These are phyloP conservation scores for Heliconius cydno DNA, from an alignment of 2,888 invertebrate genomes.

Conservation along the genomic window DNA sequence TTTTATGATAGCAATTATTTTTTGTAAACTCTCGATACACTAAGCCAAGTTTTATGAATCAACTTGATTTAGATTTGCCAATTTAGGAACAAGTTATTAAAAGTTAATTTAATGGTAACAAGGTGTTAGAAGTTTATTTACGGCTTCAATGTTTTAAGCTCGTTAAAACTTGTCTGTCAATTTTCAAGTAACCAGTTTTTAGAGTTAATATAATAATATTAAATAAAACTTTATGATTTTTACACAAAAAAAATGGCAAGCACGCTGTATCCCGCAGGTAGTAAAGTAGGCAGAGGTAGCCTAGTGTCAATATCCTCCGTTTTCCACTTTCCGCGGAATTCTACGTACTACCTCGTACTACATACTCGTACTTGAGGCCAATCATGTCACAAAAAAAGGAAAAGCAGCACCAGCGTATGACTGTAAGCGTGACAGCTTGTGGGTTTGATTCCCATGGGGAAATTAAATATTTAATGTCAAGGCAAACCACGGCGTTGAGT, in stretches of 20 bases:
- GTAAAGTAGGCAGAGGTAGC: no score
- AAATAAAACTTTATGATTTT: neutral
- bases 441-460: no score
- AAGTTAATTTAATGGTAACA: conserved; percentile 17
- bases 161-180: neutral
- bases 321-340: no score
- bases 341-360: no score
- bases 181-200: neutral
- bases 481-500: neutral
- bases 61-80: neutral
- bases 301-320: no score
- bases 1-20: conserved; percentile 10
- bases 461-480: neutral
- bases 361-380: no score
- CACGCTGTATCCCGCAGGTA: no score
- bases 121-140: conserved; percentile 10
- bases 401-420: no score
- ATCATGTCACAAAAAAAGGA: no score
- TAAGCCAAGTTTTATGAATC: neutral
- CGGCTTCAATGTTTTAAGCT: neutral
- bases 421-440: no score
- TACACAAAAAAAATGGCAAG: neutral
- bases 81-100: neutral
- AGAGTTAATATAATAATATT: neutral
- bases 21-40: neutral